Conservation (phyloP, 1,140 invertebrate genomes). For the Atopsyche davidsoni region DNA sequence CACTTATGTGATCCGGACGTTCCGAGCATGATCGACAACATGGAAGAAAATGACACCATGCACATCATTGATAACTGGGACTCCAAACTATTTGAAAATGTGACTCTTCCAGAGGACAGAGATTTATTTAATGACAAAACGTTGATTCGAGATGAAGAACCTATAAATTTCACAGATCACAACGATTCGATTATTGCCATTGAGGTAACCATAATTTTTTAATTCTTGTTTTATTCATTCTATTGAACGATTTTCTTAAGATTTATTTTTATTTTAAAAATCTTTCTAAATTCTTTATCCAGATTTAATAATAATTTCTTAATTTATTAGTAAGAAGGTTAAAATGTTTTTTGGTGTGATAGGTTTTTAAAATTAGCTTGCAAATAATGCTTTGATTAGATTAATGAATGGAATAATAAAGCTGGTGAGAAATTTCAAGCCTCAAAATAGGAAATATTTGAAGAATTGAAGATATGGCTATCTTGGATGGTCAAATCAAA, state of each 20-base stretch:
- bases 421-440: too few species aligned
- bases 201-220: conserved; percentile 15
- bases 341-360: too few species aligned
- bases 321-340: too few species aligned
- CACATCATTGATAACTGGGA: conserved; percentile 26
- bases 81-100: conserved; percentile 24
- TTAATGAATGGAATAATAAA: too few species aligned
- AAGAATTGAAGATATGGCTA: too few species aligned
- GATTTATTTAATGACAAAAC: conserved; percentile 17
- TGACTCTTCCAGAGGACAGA: conserved; percentile 16
- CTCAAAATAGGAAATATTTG: too few species aligned
- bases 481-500: too few species aligned
- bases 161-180: conserved; percentile 19
- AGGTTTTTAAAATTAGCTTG: too few species aligned
- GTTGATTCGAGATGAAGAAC: not conserved
- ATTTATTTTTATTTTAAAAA: conserved; percentile 1
- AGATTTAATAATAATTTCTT: not conserved
- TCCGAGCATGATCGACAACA: conserved; percentile 22
- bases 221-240: not conserved
- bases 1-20: conserved; percentile 21
- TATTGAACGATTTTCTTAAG: too few species aligned
- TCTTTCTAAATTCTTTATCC: not conserved
- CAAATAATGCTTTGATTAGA: too few species aligned
- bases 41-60: conserved; percentile 20
- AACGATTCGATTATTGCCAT: conserved; percentile 24